Evolutionary conservation across 2,797 vertebrate species (phyloP), one percentile per base, ranked within the genome.

Genomic region (Lerista edwardsae): DNA sequence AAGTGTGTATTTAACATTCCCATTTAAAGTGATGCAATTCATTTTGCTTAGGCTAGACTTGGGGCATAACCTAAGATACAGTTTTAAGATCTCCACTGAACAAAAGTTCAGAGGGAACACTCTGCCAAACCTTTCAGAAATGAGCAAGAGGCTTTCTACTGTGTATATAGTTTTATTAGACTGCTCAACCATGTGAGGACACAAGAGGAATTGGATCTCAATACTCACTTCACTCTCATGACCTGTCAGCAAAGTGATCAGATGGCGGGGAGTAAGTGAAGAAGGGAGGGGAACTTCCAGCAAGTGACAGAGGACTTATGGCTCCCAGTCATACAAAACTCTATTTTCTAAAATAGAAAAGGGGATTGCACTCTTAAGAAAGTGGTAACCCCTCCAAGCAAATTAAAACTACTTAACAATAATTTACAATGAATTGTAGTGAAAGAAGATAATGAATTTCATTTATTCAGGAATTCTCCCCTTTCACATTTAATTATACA

Each of bases 201-300:
- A 85, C 10, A 81, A 47, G 36, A 69, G 61, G 84, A 86, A 81
- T 61, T 86, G 55, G 57, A 86, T 69, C 39, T 31, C 36, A 86
- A 76, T 51, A 75, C 65, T 86, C 79, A 80, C 34, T 80, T 79
- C 73, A 71, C 57, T 86, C 55, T 41, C 65, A 76, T 86, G 84
- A 86, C 79, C 64, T 81, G 79, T 81, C 84, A 81, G 67, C 79
- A 81, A 81, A 81, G 31, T n/a, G 73, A 81, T 81, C 79, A 76
- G 71, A 86, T 76, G 55, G 79, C 84, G 69, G 73, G 41, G 8
- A 51, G 29, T 41, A 36, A 85, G 69, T 75, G 23, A 84, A 80
- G 59, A 31, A n/a, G 57, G 31, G 25, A 47, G 34, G 57, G 19
- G 65, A 76, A 61, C 31, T n/a, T 74, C 72, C 67, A 44, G 64